Percentiles rank a stretch among this genome's conserved stretches.
These are phyloP conservation scores for Phalera bucephala DNA, from an alignment of 2,888 invertebrate genomes.

Conservation along the genomic window DNA sequence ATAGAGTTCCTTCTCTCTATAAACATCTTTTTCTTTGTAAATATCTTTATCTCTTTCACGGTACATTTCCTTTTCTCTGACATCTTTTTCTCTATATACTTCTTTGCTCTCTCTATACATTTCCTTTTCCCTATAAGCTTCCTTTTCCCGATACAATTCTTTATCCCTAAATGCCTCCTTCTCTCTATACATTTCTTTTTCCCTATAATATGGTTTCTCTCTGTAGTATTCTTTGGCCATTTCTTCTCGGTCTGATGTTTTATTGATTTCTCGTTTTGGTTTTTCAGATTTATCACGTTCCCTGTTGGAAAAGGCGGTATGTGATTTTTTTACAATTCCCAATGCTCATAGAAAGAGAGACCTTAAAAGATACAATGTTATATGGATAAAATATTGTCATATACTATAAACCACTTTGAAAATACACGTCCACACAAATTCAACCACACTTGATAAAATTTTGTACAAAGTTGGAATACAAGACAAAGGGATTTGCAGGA, in stretches of 20 bases:
- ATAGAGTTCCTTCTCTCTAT: slow-evolving; percentile 67
- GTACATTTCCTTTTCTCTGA: slow-evolving; percentile 60
- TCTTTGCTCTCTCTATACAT: slow-evolving; percentile 48
- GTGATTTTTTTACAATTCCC: slow-evolving; percentile 53
- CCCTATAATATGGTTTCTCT: slow-evolving; percentile 72
- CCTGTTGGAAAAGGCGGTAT: slow-evolving; percentile 64
- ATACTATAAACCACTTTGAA: too few relatives aligned
- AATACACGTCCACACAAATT: too few relatives aligned
- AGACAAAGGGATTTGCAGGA: too few relatives aligned
- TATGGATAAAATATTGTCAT: slow-evolving; percentile 24
- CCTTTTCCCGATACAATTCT: slow-evolving; percentile 39
- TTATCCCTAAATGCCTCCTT: slow-evolving; percentile 48
- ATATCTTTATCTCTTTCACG: slow-evolving; percentile 64
- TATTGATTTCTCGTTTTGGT: slow-evolving; percentile 62
- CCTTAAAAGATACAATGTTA: slow-evolving; percentile 53
- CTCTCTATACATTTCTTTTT: slow-evolving; percentile 56
- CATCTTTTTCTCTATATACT: slow-evolving; percentile 53
- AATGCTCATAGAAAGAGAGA: slow-evolving; percentile 51
- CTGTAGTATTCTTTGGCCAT: slow-evolving; percentile 74
- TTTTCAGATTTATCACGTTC: slow-evolving; percentile 76
- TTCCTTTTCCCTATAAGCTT: slow-evolving; percentile 52
- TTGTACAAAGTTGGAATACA: too few relatives aligned
- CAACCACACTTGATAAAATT: too few relatives aligned
- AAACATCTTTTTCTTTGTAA: slow-evolving; percentile 63
- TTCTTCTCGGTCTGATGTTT: slow-evolving; percentile 68